phyloP scores from a whole-genome alignment of 2,797 vertebrate genomes.

The Numenius phaeopus region DNA sequence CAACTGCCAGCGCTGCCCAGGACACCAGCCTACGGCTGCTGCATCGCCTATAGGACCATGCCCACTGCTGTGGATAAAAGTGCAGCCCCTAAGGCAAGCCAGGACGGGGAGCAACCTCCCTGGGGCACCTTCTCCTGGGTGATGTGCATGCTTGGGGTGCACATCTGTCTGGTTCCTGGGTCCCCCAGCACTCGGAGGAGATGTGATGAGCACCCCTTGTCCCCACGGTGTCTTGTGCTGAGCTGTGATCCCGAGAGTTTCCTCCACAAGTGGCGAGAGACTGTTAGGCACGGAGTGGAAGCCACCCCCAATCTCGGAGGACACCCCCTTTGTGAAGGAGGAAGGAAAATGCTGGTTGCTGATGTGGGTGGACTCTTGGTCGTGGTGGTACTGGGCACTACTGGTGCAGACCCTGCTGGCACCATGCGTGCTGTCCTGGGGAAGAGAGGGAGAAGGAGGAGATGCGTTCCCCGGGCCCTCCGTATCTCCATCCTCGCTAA shows the following conservation, averaged over 20 bases:
- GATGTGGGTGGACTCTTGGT: not conserved
- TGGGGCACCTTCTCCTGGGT: not conserved
- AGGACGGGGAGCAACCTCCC: not conserved
- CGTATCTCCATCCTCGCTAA: fast-evolving
- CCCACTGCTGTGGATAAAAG: not conserved
- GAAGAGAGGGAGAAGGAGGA: not conserved
- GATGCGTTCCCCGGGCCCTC: fast-evolving
- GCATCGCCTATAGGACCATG: not conserved
- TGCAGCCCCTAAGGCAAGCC: not conserved
- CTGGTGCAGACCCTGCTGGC: not conserved
- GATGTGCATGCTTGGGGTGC: not conserved
- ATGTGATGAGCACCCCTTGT: not conserved
- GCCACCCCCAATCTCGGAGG: not conserved
- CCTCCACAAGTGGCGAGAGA: not conserved
- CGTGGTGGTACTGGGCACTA: not conserved
- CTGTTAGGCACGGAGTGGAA: not conserved
- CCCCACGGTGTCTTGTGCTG: not conserved
- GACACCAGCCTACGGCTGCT: not conserved
- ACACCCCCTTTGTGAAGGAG: fast-evolving
- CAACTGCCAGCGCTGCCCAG: not conserved
- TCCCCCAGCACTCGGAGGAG: not conserved
- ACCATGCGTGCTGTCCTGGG: fast-evolving
- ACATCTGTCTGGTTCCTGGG: not conserved
- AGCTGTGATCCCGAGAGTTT: not conserved
- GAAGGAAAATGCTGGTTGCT: not conserved